A percentile compares a stretch with the other conserved stretches of the same genome.
phyloP scores from a whole-genome alignment of 2,888 invertebrate genomes.

The Cabera pusaria region DNA sequence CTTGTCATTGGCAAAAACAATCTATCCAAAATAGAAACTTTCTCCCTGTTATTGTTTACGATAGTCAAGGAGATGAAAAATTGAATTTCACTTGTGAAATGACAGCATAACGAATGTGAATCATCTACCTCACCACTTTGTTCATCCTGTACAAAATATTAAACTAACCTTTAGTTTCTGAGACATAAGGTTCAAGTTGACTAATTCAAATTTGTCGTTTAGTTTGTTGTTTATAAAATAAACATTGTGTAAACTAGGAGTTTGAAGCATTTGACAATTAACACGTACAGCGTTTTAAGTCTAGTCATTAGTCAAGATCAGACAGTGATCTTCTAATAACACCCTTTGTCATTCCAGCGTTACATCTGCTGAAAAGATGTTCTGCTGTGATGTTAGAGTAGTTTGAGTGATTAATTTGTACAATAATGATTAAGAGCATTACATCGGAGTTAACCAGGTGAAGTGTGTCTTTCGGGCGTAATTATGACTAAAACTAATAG shows the following conservation, averaged over 20 bases:
- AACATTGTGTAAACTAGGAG: conserved; percentile 75
- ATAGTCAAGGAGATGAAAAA: conserved; percentile 71
- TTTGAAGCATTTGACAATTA: conserved; percentile 71
- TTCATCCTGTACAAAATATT: no score
- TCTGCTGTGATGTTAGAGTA: conserved; percentile 28
- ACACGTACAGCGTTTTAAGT: conserved; percentile 60
- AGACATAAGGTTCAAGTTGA: conserved; percentile 3
- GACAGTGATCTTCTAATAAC: conserved; percentile 74
- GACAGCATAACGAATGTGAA: conserved; percentile 67
- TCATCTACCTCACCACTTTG: no score
- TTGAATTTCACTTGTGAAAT: conserved; percentile 72
- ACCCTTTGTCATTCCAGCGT: conserved; percentile 64
- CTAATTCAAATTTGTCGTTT: conserved; percentile 6
- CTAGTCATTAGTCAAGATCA: conserved; percentile 77
- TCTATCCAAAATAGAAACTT: conserved; percentile 53
- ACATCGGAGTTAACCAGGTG: no score
- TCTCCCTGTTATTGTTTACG: conserved; percentile 62
- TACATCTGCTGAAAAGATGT: conserved; percentile 36
- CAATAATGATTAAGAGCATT: no score
- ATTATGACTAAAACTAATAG: no score
- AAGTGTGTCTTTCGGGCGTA: no score
- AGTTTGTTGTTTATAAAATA: conserved; percentile 59
- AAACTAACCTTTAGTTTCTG: conserved; percentile 13
- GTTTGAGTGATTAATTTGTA: conserved; percentile 22
- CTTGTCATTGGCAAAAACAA: conserved; percentile 38